Evolutionary conservation across 2,888 invertebrate species (phyloP), one percentile per base, ranked within the genome.

Genomic region (Epinotia nisella): DNA sequence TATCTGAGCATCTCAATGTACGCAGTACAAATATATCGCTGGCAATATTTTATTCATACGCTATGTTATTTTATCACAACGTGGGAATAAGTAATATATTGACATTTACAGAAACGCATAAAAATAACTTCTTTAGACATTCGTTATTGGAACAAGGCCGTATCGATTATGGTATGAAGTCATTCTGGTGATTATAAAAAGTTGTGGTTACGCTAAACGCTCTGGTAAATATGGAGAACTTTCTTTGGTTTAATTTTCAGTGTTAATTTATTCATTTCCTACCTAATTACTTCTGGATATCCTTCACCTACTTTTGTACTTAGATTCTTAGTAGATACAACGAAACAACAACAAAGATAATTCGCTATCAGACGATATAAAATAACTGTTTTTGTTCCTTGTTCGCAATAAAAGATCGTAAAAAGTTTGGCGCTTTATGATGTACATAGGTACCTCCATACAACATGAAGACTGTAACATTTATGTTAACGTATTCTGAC

Each of bases 121-220:
- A 56, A 70, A 64, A 51, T 66, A 24, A 66, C n/a, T 67, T 53
- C 21, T 65, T 39, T 61, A 61, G 45, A 55, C 41, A 29, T 51
- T 58, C 58, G 17, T 39, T 69, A 53, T 69, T 59, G 64, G 73
- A 69, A 69, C 73, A 73, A 73, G 73, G 73, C 56, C 67, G 72
- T 64, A 69, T 69, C 24, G 64, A 73, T 73, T 69, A 73, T 58
- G 64, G 69, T 69, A 69, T 59, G 68, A 64, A 73, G 64, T 64
- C 58, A 73, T 62, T 51, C 24, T 56, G 49, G 69, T 73, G 73
- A 73, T 64, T 71, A 73, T 74, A 77, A 77, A 78, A 77, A 76
- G 72, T 75, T 76, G 76, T 72, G 74, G 80, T 78, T 76, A 78
- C 76, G 79, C 78, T 80, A 66, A 76, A 80, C 75, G 81, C 78